Evolutionary conservation across 2,888 invertebrate genomes (phyloP).

Genomic region (Copidosoma aretas): DNA sequence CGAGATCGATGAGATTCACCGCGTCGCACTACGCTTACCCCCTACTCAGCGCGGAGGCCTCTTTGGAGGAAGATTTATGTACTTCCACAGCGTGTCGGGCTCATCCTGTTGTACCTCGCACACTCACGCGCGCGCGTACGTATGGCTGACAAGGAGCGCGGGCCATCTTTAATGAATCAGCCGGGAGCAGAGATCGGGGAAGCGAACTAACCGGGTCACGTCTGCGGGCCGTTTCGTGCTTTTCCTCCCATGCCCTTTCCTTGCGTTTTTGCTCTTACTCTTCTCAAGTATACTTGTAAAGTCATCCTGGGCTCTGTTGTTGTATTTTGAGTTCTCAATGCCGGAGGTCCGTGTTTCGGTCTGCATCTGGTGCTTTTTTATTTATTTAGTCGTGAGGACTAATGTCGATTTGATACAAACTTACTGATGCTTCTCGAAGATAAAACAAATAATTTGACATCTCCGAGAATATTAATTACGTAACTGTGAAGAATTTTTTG

Average conservation of each 20-base stretch:
- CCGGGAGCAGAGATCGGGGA: background rate
- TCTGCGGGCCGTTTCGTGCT: background rate
- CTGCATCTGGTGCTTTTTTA: background rate
- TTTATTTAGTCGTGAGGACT: too few species aligned
- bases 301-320: background rate
- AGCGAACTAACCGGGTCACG: slow-evolving; percentile 13
- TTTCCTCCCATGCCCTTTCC: background rate
- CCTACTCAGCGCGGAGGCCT: background rate
- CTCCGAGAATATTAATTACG: too few species aligned
- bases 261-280: background rate
- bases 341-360: background rate
- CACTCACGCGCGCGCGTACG: background rate
- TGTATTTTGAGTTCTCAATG: background rate
- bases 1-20: slow-evolving; percentile 29
- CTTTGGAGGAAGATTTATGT: slow-evolving; percentile 32
- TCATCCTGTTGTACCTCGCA: background rate
- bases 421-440: too few species aligned
- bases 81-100: slow-evolving; percentile 8
- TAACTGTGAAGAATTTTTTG: too few species aligned
- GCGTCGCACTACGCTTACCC: slow-evolving; percentile 3
- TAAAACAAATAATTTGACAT: too few species aligned
- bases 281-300: background rate
- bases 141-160: background rate
- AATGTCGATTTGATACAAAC: too few species aligned
- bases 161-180: slow-evolving; percentile 2